A percentile compares a stretch with the other conserved stretches of the same genome.
Conservation (phyloP, 2,888 invertebrate genomes). For the Anoplius nigerrimus region DNA sequence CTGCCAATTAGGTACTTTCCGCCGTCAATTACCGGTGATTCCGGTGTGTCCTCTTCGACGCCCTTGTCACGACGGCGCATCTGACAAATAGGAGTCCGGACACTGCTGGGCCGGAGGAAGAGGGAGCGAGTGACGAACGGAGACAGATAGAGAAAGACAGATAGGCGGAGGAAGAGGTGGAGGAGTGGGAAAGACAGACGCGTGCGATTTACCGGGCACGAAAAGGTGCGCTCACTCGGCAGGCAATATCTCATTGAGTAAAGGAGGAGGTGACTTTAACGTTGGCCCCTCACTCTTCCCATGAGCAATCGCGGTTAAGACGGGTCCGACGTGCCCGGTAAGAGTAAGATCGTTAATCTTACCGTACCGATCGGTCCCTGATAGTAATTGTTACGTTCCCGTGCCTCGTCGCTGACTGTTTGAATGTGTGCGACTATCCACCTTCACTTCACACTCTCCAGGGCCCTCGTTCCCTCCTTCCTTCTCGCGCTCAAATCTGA, state of each 20-base stretch:
- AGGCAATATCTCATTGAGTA: conserved; percentile 74
- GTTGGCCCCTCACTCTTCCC: conserved; percentile 67
- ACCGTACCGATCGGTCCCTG: conserved; percentile 73
- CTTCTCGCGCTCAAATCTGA: not conserved
- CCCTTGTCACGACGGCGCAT: not conserved
- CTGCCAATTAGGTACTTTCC: too few species aligned
- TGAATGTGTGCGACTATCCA: conserved; percentile 50
- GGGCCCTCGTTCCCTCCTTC: conserved; percentile 16
- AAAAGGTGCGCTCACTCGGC: conserved; percentile 60
- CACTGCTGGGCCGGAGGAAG: not conserved
- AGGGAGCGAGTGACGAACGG: not conserved
- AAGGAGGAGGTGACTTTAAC: conserved; percentile 74
- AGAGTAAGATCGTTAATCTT: conserved; percentile 75
- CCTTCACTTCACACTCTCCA: conserved; percentile 33
- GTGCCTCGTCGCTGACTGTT: conserved; percentile 70
- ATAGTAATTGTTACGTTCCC: conserved; percentile 75
- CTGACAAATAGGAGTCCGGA: not conserved
- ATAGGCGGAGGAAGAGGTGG: not conserved
- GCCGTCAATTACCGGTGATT: too few species aligned
- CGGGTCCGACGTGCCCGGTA: conserved; percentile 66
- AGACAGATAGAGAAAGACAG: not conserved
- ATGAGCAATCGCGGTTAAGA: conserved; percentile 71
- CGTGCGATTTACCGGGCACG: conserved; percentile 49
- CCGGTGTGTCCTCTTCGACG: too few species aligned
- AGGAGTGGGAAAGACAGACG: conserved; percentile 6